Percentiles rank a stretch among this genome's conserved stretches.
Conservation (phyloP, 2,797 vertebrate species). For the Emys orbicularis region DNA sequence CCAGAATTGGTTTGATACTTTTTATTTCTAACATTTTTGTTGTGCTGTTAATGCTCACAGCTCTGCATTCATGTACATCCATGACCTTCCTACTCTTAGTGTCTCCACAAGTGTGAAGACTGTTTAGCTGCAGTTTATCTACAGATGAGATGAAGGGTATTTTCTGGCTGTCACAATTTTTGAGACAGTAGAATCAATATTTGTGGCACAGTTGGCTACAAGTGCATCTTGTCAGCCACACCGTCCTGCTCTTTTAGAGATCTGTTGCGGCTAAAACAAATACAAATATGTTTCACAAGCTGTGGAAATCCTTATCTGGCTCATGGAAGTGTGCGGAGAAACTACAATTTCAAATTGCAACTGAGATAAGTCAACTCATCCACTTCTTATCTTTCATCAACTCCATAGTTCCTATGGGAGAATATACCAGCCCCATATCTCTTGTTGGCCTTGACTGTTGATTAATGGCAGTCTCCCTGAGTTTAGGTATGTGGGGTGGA, state of each 20-base stretch:
- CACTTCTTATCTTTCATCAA: not conserved
- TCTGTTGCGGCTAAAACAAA: not conserved
- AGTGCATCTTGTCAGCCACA: not conserved
- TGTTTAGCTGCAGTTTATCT: not conserved
- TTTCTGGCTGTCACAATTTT: not conserved
- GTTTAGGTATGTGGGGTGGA: not conserved
- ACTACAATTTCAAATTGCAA: not conserved
- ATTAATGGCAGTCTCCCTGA: not conserved
- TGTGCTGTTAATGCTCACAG: not conserved
- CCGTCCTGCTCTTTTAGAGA: not conserved
- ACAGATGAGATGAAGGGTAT: not conserved
- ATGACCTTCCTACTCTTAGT: not conserved
- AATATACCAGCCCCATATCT: not conserved
- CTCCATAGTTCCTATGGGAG: not conserved
- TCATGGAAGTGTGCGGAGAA: not conserved
- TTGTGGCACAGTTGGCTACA: not conserved
- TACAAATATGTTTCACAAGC: not conserved
- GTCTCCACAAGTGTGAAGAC: not conserved
- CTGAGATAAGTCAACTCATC: not conserved
- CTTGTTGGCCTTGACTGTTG: not conserved
- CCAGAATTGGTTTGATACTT: not conserved
- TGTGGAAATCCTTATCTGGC: not conserved
- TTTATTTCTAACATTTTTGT: not conserved
- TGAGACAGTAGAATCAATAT: not conserved
- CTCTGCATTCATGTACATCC: not conserved